A percentile compares a stretch with the other conserved stretches of the same genome.
Evolutionary conservation across 2,113 vertebrate genomes (phyloP).

Genomic region (Dolichotis patagonum): DNA sequence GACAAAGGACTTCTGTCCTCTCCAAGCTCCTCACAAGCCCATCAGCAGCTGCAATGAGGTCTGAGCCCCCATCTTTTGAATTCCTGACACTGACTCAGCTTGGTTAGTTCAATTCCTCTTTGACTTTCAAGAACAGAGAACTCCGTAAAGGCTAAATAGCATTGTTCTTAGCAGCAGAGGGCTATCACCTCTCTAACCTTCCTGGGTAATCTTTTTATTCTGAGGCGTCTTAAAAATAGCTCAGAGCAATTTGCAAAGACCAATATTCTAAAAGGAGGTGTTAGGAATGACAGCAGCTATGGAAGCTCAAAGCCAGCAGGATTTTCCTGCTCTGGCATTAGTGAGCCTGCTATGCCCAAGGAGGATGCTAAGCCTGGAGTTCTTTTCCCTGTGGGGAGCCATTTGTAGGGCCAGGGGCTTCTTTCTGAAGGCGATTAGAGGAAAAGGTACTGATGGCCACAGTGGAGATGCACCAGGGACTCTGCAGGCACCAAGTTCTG

Average conservation of each 20-base stretch:
- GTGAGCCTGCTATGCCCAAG: fast-evolving
- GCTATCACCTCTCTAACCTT: not conserved
- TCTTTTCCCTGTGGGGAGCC: not conserved
- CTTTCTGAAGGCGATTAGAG: too few species aligned
- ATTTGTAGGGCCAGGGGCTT: too few species aligned
- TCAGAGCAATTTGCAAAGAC: constrained; percentile 62
- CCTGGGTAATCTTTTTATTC: constrained; percentile 24
- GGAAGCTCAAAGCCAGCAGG: not conserved
- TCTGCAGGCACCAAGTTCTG: not conserved
- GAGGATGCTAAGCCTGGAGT: not conserved
- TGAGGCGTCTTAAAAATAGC: constrained; percentile 57
- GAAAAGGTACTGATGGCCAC: fast-evolving
- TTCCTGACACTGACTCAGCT: not conserved
- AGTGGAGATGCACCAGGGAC: not conserved
- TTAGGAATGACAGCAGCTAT: not conserved
- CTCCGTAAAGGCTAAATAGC: not conserved
- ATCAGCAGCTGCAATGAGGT: fast-evolving
- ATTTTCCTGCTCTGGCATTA: not conserved
- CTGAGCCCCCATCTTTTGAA: not conserved
- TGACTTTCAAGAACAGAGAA: not conserved
- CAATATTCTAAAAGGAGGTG: constrained; percentile 46
- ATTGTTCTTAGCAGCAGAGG: not conserved
- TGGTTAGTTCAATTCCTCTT: not conserved
- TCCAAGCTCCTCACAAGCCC: too few species aligned
- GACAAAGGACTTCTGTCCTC: too few species aligned